These are phyloP conservation scores for Eupithecia inturbata DNA, from an alignment of 2,888 invertebrate genomes.

Conservation along the genomic window DNA sequence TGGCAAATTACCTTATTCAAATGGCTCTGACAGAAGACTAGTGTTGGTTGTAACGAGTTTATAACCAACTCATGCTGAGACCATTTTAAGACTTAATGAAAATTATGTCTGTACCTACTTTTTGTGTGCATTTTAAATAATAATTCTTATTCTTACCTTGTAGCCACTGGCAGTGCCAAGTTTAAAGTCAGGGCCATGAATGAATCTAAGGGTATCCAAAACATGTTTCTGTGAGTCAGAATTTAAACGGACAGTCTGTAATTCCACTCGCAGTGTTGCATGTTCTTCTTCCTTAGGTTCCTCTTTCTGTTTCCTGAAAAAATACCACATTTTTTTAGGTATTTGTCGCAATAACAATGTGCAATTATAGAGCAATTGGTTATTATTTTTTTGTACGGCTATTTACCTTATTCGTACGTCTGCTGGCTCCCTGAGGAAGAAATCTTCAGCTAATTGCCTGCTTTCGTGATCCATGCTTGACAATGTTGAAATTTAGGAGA, in stretches of 20 bases:
- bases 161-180: constrained; percentile 82
- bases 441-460: constrained; percentile 85
- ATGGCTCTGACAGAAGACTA: neutral
- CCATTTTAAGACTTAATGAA: neutral
- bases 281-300: constrained; percentile 77
- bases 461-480: constrained; percentile 83
- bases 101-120: neutral
- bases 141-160: constrained; percentile 69
- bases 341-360: constrained; percentile 40
- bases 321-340: constrained; percentile 1
- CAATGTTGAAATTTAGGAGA: constrained; percentile 31
- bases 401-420: constrained; percentile 85
- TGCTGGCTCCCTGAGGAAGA: constrained; percentile 85
- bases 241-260: constrained; percentile 88
- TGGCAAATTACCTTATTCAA: neutral
- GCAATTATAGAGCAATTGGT: constrained; percentile 31
- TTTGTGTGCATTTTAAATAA: neutral
- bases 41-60: neutral
- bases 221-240: constrained; percentile 89
- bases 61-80: neutral
- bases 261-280: constrained; percentile 87
- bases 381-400: constrained; percentile 19
- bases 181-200: constrained; percentile 89
- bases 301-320: constrained; percentile 69
- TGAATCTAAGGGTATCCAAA: constrained; percentile 88